A percentile compares a stretch with the other conserved stretches of the same genome.
Evolutionary conservation across 2,113 vertebrate species (phyloP).

Genomic region (Rhabdornis inornatus): DNA sequence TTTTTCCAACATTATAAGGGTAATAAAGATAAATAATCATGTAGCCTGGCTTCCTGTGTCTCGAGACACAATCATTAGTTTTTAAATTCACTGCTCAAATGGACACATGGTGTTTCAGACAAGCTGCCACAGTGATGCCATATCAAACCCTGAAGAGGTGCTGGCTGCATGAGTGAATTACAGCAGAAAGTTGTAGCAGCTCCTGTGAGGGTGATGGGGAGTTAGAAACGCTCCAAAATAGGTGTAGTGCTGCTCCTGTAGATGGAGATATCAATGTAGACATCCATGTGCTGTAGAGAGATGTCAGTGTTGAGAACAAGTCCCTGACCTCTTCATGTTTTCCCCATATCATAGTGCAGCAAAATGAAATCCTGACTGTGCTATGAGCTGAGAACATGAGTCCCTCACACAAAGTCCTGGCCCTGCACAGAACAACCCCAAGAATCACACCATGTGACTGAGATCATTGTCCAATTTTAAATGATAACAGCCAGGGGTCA

Average conservation of each 20-base stretch:
- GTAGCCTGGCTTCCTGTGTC: not conserved
- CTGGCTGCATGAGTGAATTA: not conserved
- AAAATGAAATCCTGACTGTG: not conserved
- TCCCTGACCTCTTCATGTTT: not conserved
- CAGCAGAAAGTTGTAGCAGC: not conserved
- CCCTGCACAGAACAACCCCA: not conserved
- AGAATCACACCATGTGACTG: not conserved
- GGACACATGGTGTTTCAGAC: not conserved
- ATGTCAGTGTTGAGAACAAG: not conserved
- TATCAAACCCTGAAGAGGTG: not conserved
- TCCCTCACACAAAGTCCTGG: not conserved
- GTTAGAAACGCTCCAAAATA: not conserved
- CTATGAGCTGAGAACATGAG: not conserved
- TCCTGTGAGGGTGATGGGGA: not conserved
- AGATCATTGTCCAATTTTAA: accelerated
- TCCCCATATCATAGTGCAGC: not conserved
- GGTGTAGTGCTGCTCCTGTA: not conserved
- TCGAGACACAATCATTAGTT: not conserved
- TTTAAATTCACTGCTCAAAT: not conserved
- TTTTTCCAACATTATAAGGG: not conserved
- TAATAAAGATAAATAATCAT: not conserved
- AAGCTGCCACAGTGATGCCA: not conserved
- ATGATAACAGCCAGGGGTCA: not conserved
- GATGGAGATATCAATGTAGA: not conserved
- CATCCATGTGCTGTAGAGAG: not conserved